Evolutionary conservation across 2,888 invertebrate genomes (phyloP), one percentile per base, ranked within the genome.

Genomic region (Pandemis corylana): DNA sequence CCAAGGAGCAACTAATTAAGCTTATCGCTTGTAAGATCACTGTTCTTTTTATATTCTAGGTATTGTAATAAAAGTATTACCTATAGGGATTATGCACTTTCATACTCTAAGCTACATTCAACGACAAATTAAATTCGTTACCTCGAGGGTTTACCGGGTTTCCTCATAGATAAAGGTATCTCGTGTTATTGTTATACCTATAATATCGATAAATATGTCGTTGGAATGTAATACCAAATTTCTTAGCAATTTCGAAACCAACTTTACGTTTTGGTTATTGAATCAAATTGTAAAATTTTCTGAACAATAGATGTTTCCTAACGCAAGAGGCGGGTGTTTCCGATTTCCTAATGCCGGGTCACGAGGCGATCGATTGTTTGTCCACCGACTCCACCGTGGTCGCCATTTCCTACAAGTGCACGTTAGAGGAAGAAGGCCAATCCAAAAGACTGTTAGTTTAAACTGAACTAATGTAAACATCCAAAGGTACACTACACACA

Each of bases 321-420:
- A 78, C 74, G 76, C 75, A 76, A 68, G 71, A 75, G 68, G 70
- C 70, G 70, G 77, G 77, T 76, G 80, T 79, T 83, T 82, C 80
- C 84, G 82, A 83, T 84, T 85, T 83, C 84, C 81, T 81, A 80
- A 85, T 80, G 77, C 78, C 77, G 78, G n/a, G 84, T 86, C 86
- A 85, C 84, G 83, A 81, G 80, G 81, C 76, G 68, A 72, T n/a
- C 80, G 76, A 87, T 87, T 88, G 87, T 87, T 84, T 80, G 80
- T 64, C 73, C 74, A 79, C 66, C 77, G 66, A 80, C 79, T 64
- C 73, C 74, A 79, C 66, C 77, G 66, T 72, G 77, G 66, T 76
- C 76, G 79, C 78, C 76, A 68, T 77, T 66, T 75, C 70, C 70
- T 53, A 56, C 42, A 44, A 66, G 69, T 61, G 62, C 53, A 28